Conservation (phyloP, 2,113 vertebrate genomes). For the Varanus salvator region DNA sequence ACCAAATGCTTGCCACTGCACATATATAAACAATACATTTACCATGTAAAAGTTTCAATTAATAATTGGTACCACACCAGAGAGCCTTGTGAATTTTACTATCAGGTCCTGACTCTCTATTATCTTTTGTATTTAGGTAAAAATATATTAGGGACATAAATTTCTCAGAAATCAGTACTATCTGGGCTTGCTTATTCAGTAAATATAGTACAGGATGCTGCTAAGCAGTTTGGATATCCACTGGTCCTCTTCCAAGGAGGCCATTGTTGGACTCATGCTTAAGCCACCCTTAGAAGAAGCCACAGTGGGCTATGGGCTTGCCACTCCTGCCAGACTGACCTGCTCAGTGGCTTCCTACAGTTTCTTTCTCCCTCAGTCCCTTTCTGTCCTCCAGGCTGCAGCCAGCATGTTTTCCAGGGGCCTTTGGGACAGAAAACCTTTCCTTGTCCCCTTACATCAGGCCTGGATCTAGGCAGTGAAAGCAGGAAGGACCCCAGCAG, state of each 20-base stretch:
- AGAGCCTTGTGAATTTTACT: not conserved
- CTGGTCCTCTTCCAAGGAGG: no score
- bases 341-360: no score
- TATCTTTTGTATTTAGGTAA: not conserved
- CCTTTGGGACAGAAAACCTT: no score
- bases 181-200: not conserved
- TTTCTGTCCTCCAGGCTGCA: no score
- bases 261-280: not conserved
- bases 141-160: not conserved
- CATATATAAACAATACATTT: not conserved
- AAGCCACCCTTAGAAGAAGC: no score
- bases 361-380: no score
- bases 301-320: no score
- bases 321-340: no score
- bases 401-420: no score
- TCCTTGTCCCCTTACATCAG: no score
- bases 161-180: not conserved
- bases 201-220: not conserved
- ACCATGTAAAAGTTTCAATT: not conserved
- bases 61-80: not conserved
- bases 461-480: no score
- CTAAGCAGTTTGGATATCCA: not conserved
- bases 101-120: not conserved
- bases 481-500: no score
- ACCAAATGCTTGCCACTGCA: not conserved